Conservation (phyloP, 2,888 invertebrate species). For the Eledona agricola region DNA sequence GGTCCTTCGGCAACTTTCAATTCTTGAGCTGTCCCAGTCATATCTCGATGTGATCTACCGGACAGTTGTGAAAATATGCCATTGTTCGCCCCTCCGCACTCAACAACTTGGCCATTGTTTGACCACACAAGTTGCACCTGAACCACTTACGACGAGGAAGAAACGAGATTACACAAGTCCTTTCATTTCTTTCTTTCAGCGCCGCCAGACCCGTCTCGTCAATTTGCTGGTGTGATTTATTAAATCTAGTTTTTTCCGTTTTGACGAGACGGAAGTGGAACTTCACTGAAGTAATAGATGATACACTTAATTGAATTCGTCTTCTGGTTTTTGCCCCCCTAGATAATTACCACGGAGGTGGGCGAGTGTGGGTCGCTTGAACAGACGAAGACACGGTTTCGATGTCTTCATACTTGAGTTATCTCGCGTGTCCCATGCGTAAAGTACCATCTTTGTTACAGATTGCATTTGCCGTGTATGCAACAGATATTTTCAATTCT, state of each 20-base stretch:
- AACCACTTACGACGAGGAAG: conserved; percentile 31
- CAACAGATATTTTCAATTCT: conserved; percentile 11
- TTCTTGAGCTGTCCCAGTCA: no score
- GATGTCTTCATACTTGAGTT: conserved; percentile 24
- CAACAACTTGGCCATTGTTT: conserved; percentile 29
- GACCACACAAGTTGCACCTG: conserved; percentile 37
- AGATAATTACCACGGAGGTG: no score
- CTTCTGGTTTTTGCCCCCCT: no score
- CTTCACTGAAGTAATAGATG: no score
- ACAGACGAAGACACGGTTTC: conserved; percentile 8
- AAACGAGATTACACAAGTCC: conserved; percentile 30
- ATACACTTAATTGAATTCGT: no score
- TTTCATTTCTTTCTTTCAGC: conserved; percentile 30
- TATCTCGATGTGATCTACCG: conserved; percentile 24
- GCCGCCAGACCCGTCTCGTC: conserved; percentile 20
- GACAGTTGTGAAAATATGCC: conserved; percentile 23
- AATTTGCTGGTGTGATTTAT: conserved; percentile 25
- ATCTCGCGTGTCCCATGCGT: conserved; percentile 18
- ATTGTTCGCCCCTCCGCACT: conserved; percentile 32
- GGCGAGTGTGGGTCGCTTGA: conserved; percentile 16
- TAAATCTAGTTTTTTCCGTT: conserved; percentile 17
- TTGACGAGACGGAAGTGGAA: background rate
- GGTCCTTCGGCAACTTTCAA: no score
- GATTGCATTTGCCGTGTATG: conserved; percentile 16
- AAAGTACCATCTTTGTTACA: conserved; percentile 26